These are phyloP conservation scores for Tamias sibiricus DNA, from an alignment of 2,113 vertebrate species.

Conservation along the genomic window DNA sequence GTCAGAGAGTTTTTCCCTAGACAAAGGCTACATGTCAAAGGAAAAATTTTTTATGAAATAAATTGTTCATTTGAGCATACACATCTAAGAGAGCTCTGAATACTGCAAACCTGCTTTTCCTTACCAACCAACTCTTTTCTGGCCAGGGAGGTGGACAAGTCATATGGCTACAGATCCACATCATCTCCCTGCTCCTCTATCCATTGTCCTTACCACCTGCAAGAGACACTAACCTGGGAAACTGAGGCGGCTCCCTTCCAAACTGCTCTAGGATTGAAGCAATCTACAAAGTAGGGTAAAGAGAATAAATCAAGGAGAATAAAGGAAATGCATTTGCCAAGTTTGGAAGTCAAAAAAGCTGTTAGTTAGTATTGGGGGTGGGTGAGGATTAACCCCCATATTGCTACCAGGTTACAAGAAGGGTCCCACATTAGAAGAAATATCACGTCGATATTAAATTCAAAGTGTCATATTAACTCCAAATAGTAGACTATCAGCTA, in stretches of 20 bases:
- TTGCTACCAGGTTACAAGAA: not conserved
- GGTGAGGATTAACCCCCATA: not conserved
- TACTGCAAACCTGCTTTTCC: not conserved
- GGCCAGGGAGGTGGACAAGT: not conserved
- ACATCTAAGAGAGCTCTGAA: not conserved
- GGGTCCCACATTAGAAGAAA: not conserved
- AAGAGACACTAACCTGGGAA: not conserved
- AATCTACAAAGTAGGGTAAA: not conserved
- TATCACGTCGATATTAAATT: not conserved
- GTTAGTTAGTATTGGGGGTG: not conserved
- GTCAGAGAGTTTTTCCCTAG: not conserved
- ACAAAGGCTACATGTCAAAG: not conserved
- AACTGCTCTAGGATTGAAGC: not conserved
- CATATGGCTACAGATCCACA: not conserved
- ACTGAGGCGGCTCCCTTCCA: not conserved
- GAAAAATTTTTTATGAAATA: not conserved
- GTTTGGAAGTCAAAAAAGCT: not conserved
- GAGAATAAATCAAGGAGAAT: not conserved
- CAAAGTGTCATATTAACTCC: not conserved
- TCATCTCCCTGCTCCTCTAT: not conserved
- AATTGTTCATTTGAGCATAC: not conserved
- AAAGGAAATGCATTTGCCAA: not conserved
- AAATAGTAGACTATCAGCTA: not conserved
- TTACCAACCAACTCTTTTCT: not conserved
- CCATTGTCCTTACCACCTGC: not conserved